These are phyloP conservation scores for Acanthopagrus latus DNA, from an alignment of 2,797 vertebrate genomes.

Conservation along the genomic window DNA sequence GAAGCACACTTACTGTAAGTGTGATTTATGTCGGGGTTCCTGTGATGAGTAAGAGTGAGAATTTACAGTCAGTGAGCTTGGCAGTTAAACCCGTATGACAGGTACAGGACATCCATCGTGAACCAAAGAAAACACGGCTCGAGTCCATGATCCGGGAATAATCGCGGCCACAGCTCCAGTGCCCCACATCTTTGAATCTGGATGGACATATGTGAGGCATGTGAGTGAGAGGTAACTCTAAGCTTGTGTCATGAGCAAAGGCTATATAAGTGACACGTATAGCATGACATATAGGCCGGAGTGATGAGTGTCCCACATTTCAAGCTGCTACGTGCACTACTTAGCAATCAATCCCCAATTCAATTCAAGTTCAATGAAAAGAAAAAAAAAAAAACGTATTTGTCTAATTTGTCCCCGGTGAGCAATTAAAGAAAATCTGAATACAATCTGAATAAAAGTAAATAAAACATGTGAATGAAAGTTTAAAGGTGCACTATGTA, in stretches of 20 bases:
- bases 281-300: conserved; percentile 29
- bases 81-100: conserved; percentile 36
- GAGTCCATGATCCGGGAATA: conserved; percentile 58
- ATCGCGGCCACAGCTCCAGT: not conserved
- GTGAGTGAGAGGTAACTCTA: conserved; percentile 63
- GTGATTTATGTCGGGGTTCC: conserved; percentile 37
- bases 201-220: conserved; percentile 59
- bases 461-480: not conserved
- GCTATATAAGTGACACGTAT: conserved; percentile 54
- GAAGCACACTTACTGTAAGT: not conserved
- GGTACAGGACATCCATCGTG: conserved; percentile 26
- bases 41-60: conserved; percentile 31
- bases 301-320: conserved; percentile 26
- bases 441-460: no score
- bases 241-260: conserved; percentile 38
- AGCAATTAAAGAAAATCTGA: no score
- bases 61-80: conserved; percentile 38
- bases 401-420: no score
- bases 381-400: no score
- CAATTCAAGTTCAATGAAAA: no score
- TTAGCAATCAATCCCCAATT: conserved; percentile 1
- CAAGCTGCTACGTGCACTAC: not conserved
- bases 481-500: no score
- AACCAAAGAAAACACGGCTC: conserved; percentile 52
- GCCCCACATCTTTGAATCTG: conserved; percentile 37